phyloP scores from a whole-genome alignment of 2,797 vertebrate species.

The Eulemur mongoz region DNA sequence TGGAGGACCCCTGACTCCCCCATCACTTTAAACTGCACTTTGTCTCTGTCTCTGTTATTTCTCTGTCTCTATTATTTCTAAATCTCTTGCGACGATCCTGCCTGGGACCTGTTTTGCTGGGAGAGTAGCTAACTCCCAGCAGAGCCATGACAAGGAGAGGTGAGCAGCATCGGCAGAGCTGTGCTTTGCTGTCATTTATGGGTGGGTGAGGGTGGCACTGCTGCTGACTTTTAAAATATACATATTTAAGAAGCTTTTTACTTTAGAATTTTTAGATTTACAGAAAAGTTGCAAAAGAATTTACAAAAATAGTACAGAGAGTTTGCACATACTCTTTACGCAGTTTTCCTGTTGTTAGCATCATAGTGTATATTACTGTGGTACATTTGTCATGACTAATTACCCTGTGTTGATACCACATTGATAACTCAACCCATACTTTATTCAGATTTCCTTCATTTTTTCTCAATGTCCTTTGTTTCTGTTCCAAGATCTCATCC shows the following conservation, averaged over 20 bases:
- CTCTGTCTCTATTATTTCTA: too few relatives aligned
- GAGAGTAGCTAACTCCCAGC: too few relatives aligned
- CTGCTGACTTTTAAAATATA: neutral
- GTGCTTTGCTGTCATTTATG: neutral
- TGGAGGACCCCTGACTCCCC: too few relatives aligned
- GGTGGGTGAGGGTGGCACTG: neutral
- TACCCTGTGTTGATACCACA: neutral
- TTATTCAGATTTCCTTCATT: neutral
- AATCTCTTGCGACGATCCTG: too few relatives aligned
- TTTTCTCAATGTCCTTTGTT: neutral
- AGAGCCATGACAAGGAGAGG: neutral
- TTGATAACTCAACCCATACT: neutral
- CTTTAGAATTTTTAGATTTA: slow-evolving; percentile 1
- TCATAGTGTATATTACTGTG: neutral
- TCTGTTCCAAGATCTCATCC: neutral
- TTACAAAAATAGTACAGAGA: neutral
- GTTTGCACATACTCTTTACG: neutral
- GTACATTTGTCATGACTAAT: neutral
- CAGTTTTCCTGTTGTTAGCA: neutral
- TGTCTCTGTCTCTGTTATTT: too few relatives aligned
- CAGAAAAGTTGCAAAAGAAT: neutral
- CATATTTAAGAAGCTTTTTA: neutral
- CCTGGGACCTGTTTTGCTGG: too few relatives aligned
- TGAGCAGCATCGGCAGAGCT: neutral
- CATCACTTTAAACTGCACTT: too few relatives aligned